Evolutionary conservation across 2,888 invertebrate species (phyloP), one percentile per base, ranked within the genome.

Genomic region (Azorinus chamasolen): DNA sequence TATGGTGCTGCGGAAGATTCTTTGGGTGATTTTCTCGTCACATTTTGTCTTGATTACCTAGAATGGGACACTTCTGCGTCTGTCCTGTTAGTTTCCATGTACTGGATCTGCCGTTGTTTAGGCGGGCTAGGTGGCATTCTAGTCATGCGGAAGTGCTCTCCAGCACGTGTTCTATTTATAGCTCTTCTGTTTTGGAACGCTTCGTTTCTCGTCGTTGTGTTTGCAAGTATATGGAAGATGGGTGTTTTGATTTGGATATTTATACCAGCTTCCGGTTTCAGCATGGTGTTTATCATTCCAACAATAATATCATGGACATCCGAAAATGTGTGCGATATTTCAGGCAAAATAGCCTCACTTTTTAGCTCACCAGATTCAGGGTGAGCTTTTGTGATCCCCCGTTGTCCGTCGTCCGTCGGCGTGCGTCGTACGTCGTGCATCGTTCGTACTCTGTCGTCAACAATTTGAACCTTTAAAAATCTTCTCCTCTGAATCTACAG

Each of bases 271-370:
- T 71, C 63, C 14, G 71, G 71, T 8, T 25, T 51, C 16, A 41
- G 32, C n/a, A 63, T 63, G 71, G 57, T 71, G 8, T 18, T 55
- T 6, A 57, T 71, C 24, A 57, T 71, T 45, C 71, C 71, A 25
- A 50, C 48, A n/a, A n/a, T 46, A 10, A 63, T 71, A 48, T 63
- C 71, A 14, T 71, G 71, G 71, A 50, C 62, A 20, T 55, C 50
- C 14, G 50, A 48, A 20, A 54, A 71, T 41, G 71, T 71, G 18
- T 71, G 71, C 18, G 41, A 24, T 10, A 61, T 71, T 12, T 57
- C 53, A 6, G 71, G 71, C 12, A 71, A 71, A 25, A 25, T 71
- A 8, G 22, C 71, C n/a, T 24, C 71, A 8, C 32, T 63, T 4
- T 43, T n/a, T n/a, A n/a, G n/a, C n/a, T n/a, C n/a, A n/a, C n/a